Base-by-base conservation (phyloP, 2,797 vertebrate species). In the Macrochelys suwanniensis region DNA sequence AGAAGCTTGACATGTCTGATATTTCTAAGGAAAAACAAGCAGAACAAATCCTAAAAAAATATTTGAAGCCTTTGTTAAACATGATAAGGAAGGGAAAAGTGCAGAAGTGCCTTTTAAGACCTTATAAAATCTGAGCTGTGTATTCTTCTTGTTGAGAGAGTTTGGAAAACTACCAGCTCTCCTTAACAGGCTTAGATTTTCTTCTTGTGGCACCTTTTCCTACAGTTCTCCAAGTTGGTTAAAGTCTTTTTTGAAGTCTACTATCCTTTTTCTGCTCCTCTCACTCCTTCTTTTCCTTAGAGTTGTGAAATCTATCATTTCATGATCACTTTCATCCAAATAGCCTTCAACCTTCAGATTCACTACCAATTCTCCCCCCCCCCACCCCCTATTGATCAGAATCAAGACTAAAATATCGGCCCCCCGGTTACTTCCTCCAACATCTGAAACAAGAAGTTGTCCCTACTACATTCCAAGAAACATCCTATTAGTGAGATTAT, bases 401-500 rank as follows among this genome's bases (percentile, higher is more conserved):
- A 68, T 21, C 65, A 37, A 37, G 65, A 37, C 65, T 68, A 68
- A 68, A 68, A 37, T 37, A 21, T 33, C 10, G 15, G 28, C 65
- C 65, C 65, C 68, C 10, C 33, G 5, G n/a, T 71, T 42, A 71
- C n/a, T 23, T 71, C 17, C 68, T 71, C 68, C 10, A 71, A 10
- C 19, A 42, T 42, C 68, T 42, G 19, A 71, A 71, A 71, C 37
- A 23, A 71, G 65, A 71, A 37, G 17, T 42, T 42, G 21, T 71
- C n/a, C 68, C 37, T 21, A 71, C 21, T 71, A 12, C 21, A 71
- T 71, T 71, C 21, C 10, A 71, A 71, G 37, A 81, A 50, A 54
- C 57, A 74, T 57, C 95, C 94, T 85, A 91, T 96, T 97, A 84
- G 80, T 88, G 37, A 90, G 91, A 95, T 94, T 90, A 90, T 95